Conservation (phyloP, 2,797 vertebrate genomes). For the Galagoides demidoff region DNA sequence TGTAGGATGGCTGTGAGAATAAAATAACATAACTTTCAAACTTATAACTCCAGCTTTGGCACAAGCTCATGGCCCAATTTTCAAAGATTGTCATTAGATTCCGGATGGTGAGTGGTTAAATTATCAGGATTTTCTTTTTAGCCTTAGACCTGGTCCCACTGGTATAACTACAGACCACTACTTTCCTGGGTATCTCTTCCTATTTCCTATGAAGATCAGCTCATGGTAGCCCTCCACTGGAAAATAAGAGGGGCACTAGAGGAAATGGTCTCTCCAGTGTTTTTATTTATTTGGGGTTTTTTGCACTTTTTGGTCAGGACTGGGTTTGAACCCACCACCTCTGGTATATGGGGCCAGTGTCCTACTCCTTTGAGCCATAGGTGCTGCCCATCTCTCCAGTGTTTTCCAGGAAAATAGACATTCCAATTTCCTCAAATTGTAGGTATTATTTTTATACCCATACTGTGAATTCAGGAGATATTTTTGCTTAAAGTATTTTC, state of each 20-base stretch:
- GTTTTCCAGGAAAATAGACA: background rate
- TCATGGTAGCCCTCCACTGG: background rate
- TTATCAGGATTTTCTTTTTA: background rate
- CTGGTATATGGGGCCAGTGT: too few relatives aligned
- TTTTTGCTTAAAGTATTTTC: background rate
- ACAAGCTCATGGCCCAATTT: background rate
- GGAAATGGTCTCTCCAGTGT: fast-evolving
- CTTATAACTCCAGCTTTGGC: background rate
- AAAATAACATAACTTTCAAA: background rate
- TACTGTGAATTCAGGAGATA: background rate
- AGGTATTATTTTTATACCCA: background rate
- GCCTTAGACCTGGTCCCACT: background rate
- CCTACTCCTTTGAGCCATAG: too few relatives aligned
- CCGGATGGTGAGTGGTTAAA: background rate
- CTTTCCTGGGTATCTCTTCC: background rate
- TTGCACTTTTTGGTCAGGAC: too few relatives aligned
- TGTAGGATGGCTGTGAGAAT: background rate
- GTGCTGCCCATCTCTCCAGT: background rate
- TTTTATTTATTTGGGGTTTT: too few relatives aligned
- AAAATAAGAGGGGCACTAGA: background rate
- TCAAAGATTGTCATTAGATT: background rate
- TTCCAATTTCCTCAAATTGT: background rate
- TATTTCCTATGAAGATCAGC: background rate
- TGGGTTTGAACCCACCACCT: too few relatives aligned
- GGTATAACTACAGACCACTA: background rate